phyloP scores from a whole-genome alignment of 2,888 invertebrate genomes.

The Andrena flavipes region DNA sequence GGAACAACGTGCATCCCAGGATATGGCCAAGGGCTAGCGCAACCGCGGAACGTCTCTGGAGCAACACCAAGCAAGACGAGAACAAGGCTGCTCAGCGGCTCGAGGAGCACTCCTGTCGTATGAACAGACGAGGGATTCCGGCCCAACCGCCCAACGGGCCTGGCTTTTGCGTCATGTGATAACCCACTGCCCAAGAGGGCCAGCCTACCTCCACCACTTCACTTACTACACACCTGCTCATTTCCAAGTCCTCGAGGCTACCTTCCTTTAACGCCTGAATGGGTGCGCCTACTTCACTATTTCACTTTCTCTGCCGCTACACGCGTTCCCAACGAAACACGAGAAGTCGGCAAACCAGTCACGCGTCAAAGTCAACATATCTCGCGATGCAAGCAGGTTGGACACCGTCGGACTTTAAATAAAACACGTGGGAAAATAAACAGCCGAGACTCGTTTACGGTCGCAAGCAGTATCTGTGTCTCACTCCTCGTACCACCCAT shows the following conservation, averaged over 20 bases:
- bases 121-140: constrained; percentile 88
- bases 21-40: constrained; percentile 95
- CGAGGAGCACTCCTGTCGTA: constrained; percentile 90
- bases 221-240: not conserved
- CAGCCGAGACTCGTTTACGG: too few species aligned
- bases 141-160: constrained; percentile 89
- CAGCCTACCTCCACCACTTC: not conserved
- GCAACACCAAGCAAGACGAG: constrained; percentile 66
- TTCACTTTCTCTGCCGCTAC: too few species aligned
- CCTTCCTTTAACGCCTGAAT: too few species aligned
- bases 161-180: constrained; percentile 85
- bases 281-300: too few species aligned
- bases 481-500: too few species aligned
- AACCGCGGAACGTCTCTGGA: constrained; percentile 94
- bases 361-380: too few species aligned
- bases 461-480: too few species aligned
- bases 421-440: too few species aligned
- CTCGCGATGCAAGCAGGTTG: too few species aligned
- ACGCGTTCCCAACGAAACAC: too few species aligned
- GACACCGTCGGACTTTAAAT: too few species aligned
- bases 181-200: constrained; percentile 10
- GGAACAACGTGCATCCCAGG: constrained; percentile 83
- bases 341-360: too few species aligned
- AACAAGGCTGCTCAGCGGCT: constrained; percentile 87
- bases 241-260: not conserved